phyloP scores from a whole-genome alignment of 2,113 vertebrate species.

The Globicephala melas region DNA sequence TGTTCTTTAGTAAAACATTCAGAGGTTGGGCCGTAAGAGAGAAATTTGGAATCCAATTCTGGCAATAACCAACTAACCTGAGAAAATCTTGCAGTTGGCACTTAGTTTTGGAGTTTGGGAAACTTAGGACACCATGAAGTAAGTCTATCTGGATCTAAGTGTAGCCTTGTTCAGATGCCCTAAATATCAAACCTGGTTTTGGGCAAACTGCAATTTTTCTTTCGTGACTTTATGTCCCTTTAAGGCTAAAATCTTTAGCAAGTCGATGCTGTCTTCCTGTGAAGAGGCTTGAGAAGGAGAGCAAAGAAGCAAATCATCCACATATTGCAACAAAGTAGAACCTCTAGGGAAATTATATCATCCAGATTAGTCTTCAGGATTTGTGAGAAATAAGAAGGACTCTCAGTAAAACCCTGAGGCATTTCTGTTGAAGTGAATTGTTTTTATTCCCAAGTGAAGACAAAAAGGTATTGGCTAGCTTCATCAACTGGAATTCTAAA shows the following conservation, averaged over 20 bases:
- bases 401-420: not conserved
- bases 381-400: not conserved
- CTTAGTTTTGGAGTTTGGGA: not conserved
- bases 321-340: not conserved
- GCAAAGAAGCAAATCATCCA: not conserved
- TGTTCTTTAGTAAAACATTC: not conserved
- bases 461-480: not conserved
- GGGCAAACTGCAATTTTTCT: not conserved
- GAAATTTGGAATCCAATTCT: not conserved
- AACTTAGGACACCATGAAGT: not conserved
- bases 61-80: not conserved
- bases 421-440: not conserved
- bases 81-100: not conserved
- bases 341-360: not conserved
- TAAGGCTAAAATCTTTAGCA: not conserved
- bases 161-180: not conserved
- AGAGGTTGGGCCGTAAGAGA: not conserved
- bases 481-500: not conserved
- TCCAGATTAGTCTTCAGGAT: not conserved
- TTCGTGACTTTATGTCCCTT: not conserved
- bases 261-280: not conserved
- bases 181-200: not conserved
- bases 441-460: not conserved
- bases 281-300: not conserved
- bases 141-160: not conserved